phyloP scores from a whole-genome alignment of 2,797 vertebrate genomes.

The Dipus sagitta region DNA sequence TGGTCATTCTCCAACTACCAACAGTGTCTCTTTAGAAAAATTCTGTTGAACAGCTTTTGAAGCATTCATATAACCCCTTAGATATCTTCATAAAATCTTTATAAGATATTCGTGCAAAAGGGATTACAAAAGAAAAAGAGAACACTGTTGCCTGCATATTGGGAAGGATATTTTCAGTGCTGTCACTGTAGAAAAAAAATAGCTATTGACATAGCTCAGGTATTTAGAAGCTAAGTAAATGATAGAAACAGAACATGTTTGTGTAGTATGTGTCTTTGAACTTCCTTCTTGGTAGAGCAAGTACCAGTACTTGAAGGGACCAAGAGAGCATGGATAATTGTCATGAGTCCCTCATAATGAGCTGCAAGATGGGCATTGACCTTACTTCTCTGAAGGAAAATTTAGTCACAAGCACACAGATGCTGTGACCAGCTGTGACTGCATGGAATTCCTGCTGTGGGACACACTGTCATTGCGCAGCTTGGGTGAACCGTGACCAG shows the following conservation, averaged over 20 bases:
- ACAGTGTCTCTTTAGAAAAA: neutral
- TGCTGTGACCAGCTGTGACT: fast-evolving
- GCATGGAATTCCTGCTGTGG: neutral
- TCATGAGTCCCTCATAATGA: neutral
- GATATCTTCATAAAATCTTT: neutral
- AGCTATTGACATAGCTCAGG: no score
- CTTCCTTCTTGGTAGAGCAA: neutral
- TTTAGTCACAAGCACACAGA: neutral
- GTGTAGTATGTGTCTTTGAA: neutral
- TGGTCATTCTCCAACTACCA: neutral
- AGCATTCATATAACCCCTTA: neutral
- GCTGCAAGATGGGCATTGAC: neutral
- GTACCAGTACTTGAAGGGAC: neutral
- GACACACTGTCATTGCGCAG: neutral
- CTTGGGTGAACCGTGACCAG: neutral
- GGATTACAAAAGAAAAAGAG: neutral
- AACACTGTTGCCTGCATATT: neutral
- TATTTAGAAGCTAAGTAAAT: no score
- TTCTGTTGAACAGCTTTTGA: neutral
- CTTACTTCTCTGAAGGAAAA: constrained; percentile 1
- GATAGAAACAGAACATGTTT: neutral
- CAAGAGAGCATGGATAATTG: neutral
- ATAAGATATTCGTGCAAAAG: neutral
- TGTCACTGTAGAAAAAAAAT: neutral
- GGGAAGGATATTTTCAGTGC: constrained; percentile 14